Evolutionary conservation across 2,797 vertebrate genomes (phyloP).

Genomic region (Myiotriccus ornatus): DNA sequence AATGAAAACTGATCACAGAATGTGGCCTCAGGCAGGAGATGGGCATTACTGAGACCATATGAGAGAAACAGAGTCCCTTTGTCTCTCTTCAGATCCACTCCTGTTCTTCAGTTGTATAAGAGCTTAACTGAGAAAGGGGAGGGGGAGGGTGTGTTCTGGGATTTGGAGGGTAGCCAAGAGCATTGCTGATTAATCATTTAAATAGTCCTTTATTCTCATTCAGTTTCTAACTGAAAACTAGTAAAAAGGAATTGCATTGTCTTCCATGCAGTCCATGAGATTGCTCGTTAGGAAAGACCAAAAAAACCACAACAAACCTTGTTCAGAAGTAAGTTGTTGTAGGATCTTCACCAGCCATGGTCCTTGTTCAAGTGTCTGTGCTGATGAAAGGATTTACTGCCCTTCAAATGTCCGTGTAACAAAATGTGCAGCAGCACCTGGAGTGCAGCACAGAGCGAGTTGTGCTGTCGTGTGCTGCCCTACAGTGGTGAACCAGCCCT

Average conservation of each 20-base stretch:
- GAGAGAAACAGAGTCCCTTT: background rate
- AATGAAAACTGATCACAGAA: background rate
- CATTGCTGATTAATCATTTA: slow-evolving; percentile 10
- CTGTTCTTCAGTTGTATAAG: background rate
- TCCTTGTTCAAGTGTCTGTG: background rate
- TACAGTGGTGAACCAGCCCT: background rate
- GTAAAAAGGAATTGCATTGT: background rate
- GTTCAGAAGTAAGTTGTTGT: background rate
- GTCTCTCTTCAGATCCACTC: background rate
- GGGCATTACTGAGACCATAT: background rate
- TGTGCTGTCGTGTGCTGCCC: background rate
- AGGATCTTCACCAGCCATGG: background rate
- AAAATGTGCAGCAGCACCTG: background rate
- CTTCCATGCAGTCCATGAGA: background rate
- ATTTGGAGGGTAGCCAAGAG: background rate
- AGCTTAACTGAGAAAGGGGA: background rate
- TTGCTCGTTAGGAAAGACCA: background rate
- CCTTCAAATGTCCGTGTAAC: background rate
- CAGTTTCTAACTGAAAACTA: background rate
- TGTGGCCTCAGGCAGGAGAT: background rate
- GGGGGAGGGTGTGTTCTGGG: background rate
- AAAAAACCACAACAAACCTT: background rate
- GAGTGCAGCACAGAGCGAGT: fast-evolving
- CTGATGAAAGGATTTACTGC: background rate
- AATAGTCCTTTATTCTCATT: slow-evolving; percentile 2